These are phyloP conservation scores for Cariama cristata DNA, from an alignment of 2,113 vertebrate species.

Conservation along the genomic window DNA sequence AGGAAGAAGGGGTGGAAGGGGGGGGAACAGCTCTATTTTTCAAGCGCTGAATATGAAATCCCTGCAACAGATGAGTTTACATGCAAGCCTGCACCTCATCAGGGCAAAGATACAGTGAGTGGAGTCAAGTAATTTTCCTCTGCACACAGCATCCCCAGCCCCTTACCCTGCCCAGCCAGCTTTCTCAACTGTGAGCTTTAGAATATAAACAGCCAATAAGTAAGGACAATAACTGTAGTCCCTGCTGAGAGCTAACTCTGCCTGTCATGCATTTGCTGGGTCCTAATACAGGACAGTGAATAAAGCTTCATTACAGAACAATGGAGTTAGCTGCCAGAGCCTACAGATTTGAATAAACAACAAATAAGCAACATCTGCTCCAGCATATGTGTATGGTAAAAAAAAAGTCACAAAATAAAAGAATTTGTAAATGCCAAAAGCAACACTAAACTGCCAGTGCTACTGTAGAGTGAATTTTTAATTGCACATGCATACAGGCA, in stretches of 20 bases:
- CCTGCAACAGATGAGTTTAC: conserved; percentile 39
- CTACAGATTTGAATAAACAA: conserved; percentile 88
- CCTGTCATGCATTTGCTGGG: conserved; percentile 73
- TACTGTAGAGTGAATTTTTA: conserved; percentile 88
- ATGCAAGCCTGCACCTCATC: conserved; percentile 22
- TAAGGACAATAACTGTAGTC: conserved; percentile 73
- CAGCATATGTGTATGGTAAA: conserved; percentile 88
- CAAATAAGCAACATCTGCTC: conserved; percentile 90
- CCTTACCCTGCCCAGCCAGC: conserved; percentile 49
- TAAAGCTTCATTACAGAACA: conserved; percentile 86
- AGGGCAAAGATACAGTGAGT: conserved; percentile 8
- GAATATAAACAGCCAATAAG: conserved; percentile 73
- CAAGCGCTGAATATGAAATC: conserved; percentile 42
- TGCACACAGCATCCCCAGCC: neutral
- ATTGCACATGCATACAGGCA: conserved; percentile 86
- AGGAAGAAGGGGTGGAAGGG: neutral
- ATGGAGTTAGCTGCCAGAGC: conserved; percentile 86
- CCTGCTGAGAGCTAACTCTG: conserved; percentile 75
- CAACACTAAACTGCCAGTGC: conserved; percentile 87
- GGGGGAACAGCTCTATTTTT: conserved; percentile 37
- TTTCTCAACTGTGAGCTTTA: conserved; percentile 54
- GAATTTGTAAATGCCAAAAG: conserved; percentile 91
- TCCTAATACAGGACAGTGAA: conserved; percentile 82
- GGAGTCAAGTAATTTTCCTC: conserved; percentile 42
- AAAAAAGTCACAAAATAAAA: conserved; percentile 88